Percentiles rank a stretch among this genome's conserved stretches.
Conservation (phyloP, 1,140 invertebrate genomes). For the Lepidurus apus region DNA sequence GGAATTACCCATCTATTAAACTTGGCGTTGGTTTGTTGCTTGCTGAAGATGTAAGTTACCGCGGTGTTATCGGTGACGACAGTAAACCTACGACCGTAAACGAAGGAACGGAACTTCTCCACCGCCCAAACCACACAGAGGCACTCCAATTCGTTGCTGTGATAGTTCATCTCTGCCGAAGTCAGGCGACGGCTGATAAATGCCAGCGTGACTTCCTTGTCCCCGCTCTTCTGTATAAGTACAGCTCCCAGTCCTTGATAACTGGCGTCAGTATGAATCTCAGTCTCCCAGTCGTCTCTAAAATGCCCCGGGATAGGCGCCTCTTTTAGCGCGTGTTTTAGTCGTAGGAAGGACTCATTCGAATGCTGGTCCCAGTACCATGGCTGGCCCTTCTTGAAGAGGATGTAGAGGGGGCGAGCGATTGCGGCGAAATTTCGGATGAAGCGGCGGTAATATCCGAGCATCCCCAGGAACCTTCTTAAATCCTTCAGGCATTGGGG, state of each 20-base stretch:
- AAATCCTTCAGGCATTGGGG: constrained; percentile 19
- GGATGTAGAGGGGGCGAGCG: constrained; percentile 39
- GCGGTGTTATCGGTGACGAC: constrained; percentile 46
- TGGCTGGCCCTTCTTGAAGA: constrained; percentile 37
- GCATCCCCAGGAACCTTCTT: constrained; percentile 30
- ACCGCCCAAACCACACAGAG: constrained; percentile 45
- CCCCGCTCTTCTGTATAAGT: constrained; percentile 1
- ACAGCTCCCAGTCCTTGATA: constrained; percentile 26
- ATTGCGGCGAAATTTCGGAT: constrained; percentile 42
- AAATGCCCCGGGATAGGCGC: constrained; percentile 26
- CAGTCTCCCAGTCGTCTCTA: not conserved
- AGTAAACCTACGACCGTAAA: constrained; percentile 45
- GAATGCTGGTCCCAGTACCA: constrained; percentile 15
- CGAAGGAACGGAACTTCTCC: constrained; percentile 42
- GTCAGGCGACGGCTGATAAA: constrained; percentile 27
- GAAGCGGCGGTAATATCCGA: constrained; percentile 45
- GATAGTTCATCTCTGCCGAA: constrained; percentile 37
- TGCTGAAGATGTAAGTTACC: constrained; percentile 43
- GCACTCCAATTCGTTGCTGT: constrained; percentile 45
- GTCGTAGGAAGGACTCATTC: constrained; percentile 20
- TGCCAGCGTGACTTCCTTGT: not conserved
- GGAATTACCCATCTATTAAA: constrained; percentile 40
- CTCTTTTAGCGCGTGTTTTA: constrained; percentile 23
- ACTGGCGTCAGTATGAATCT: constrained; percentile 30
- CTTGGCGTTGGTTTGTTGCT: constrained; percentile 39